phyloP scores from a whole-genome alignment of 2,888 invertebrate genomes.

The Acholoe squamosa region DNA sequence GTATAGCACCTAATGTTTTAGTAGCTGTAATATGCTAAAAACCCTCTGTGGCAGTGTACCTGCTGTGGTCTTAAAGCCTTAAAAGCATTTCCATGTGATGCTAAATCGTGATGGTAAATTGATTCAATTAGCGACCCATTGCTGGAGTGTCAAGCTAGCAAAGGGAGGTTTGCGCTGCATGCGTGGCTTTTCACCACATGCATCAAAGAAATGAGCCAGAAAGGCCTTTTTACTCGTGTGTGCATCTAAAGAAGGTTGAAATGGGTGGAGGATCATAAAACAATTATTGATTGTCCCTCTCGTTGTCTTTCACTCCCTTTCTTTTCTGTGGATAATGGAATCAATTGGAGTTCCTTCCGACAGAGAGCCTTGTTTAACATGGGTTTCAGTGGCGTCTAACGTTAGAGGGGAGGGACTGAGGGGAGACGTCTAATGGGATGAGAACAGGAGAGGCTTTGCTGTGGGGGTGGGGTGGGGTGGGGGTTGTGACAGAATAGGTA shows the following conservation, averaged over 20 bases:
- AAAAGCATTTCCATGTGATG: conserved; percentile 40
- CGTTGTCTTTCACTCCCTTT: neutral
- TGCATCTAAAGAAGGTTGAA: conserved; percentile 27
- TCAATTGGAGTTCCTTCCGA: neutral
- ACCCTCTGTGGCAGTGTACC: neutral
- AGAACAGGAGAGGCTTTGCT: too few relatives aligned
- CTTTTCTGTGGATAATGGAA: neutral
- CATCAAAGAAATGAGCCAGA: neutral
- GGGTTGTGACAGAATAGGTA: neutral
- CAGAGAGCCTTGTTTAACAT: neutral
- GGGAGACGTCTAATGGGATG: neutral
- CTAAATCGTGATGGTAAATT: neutral
- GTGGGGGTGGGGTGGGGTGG: neutral
- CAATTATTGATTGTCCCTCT: neutral
- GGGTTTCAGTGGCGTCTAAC: neutral
- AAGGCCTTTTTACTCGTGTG: neutral
- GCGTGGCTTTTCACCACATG: too few relatives aligned
- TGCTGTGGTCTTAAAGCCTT: neutral
- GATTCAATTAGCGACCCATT: neutral
- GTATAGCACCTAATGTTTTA: too few relatives aligned
- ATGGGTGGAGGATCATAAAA: neutral
- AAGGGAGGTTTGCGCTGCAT: neutral
- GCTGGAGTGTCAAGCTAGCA: neutral
- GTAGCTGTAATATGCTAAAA: neutral
- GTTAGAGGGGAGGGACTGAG: neutral